Conservation (phyloP, 2,888 invertebrate species). For the Cerastis rubricosa region DNA sequence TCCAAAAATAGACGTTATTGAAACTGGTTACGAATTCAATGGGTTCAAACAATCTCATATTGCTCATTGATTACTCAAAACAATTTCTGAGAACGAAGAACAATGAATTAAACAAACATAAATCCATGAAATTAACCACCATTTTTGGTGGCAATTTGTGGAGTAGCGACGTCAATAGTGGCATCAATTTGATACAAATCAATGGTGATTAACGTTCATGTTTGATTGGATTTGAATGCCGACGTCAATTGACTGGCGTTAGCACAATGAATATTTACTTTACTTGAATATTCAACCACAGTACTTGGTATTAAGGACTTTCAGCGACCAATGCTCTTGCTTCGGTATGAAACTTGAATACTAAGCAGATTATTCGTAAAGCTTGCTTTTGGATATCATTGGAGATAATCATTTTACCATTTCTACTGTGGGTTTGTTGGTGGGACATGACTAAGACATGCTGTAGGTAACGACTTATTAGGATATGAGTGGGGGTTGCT, state of each 20-base stretch:
- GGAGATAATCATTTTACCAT: background rate
- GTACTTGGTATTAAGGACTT: conserved; percentile 20
- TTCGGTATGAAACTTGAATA: background rate
- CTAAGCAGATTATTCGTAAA: background rate
- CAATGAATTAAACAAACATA: conserved; percentile 8
- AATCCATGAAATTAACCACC: conserved; percentile 16
- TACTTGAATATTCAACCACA: conserved; percentile 51
- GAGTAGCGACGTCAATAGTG: conserved; percentile 16
- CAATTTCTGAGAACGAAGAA: conserved; percentile 9
- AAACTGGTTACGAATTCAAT: background rate
- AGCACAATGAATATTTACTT: conserved; percentile 48
- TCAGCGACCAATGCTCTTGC: background rate
- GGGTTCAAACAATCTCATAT: conserved; percentile 1
- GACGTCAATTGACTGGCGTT: conserved; percentile 48
- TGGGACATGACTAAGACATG: background rate
- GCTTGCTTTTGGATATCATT: background rate
- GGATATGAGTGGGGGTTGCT: background rate
- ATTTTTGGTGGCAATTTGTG: conserved; percentile 32
- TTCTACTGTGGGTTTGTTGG: background rate
- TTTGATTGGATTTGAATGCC: conserved; percentile 64
- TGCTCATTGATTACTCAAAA: conserved; percentile 16
- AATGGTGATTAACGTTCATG: conserved; percentile 60
- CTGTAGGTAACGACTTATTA: background rate
- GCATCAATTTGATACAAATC: conserved; percentile 59
- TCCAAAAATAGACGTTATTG: background rate